Conservation (phyloP, 2,797 vertebrate species). For the Trachurus trachurus region DNA sequence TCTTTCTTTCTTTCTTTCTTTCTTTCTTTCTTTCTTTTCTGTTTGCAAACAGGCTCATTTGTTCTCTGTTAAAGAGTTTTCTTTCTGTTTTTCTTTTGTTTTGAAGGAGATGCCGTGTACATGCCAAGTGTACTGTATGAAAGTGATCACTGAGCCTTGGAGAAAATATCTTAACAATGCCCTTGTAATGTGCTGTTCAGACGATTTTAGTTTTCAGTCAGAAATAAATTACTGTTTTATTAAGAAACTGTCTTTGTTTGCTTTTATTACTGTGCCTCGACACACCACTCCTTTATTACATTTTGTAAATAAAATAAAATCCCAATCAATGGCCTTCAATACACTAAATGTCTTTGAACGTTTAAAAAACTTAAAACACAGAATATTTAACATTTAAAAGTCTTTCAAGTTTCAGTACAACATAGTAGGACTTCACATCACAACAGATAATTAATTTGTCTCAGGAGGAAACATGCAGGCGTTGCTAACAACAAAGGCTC, state of each 20-base stretch:
- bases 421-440: too few relatives aligned
- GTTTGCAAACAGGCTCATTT: slow-evolving; percentile 59
- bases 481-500: too few relatives aligned
- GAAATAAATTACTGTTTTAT: slow-evolving; percentile 88
- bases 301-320: background rate
- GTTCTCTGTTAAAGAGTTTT: slow-evolving; percentile 29
- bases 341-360: too few relatives aligned
- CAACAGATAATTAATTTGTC: too few relatives aligned
- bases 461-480: too few relatives aligned
- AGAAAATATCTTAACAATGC: slow-evolving; percentile 83
- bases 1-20: slow-evolving; percentile 9
- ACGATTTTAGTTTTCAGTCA: slow-evolving; percentile 84
- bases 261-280: slow-evolving; percentile 1
- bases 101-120: slow-evolving; percentile 84
- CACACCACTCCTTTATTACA: background rate
- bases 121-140: slow-evolving; percentile 85
- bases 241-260: slow-evolving; percentile 56
- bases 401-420: too few relatives aligned
- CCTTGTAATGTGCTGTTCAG: slow-evolving; percentile 87
- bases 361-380: too few relatives aligned
- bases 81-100: slow-evolving; percentile 59
- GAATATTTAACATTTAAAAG: too few relatives aligned
- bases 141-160: slow-evolving; percentile 89
- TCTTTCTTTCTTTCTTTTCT: slow-evolving; percentile 10
- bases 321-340: background rate